phyloP scores from a whole-genome alignment of 2,797 vertebrate genomes.

The Typhlichthys subterraneus region DNA sequence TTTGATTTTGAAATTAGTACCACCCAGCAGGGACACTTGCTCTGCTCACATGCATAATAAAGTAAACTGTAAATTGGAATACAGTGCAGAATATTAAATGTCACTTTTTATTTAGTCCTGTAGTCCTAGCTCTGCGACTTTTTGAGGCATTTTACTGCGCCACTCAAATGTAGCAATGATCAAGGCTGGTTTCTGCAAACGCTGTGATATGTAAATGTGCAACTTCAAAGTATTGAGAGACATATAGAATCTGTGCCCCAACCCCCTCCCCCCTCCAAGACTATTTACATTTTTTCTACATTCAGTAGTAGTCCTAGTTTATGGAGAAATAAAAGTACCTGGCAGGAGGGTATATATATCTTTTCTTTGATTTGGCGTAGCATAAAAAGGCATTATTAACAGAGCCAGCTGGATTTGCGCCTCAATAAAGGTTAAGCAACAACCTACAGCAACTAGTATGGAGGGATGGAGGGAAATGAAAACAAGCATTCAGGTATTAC shows the following conservation, averaged over 20 bases:
- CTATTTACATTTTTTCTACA: slow-evolving; percentile 40
- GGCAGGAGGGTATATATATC: slow-evolving; percentile 16
- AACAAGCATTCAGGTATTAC: too few species aligned
- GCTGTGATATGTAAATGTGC: slow-evolving; percentile 42
- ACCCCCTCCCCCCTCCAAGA: slow-evolving; percentile 20
- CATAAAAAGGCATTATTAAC: too few species aligned
- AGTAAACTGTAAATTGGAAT: slow-evolving; percentile 36
- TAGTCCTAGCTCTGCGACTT: slow-evolving; percentile 18
- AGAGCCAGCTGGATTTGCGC: too few species aligned
- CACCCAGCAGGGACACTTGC: slow-evolving; percentile 25
- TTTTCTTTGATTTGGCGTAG: neutral
- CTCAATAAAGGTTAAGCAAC: too few species aligned
- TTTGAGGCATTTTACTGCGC: slow-evolving; percentile 22
- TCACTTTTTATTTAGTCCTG: slow-evolving; percentile 48
- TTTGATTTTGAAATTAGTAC: slow-evolving; percentile 37
- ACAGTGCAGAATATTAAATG: slow-evolving; percentile 50
- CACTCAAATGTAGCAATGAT: slow-evolving; percentile 10
- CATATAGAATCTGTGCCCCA: slow-evolving; percentile 26
- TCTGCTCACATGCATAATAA: slow-evolving; percentile 38
- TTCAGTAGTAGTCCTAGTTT: slow-evolving; percentile 22
- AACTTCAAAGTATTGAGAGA: slow-evolving; percentile 54
- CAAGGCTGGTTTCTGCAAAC: slow-evolving; percentile 24
- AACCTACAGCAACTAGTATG: too few species aligned
- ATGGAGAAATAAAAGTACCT: slow-evolving; percentile 17
- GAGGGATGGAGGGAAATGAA: too few species aligned